Percentiles rank a stretch among this genome's conserved stretches.
Evolutionary conservation across 2,113 vertebrate genomes (phyloP).

Genomic region (Merops nubicus): DNA sequence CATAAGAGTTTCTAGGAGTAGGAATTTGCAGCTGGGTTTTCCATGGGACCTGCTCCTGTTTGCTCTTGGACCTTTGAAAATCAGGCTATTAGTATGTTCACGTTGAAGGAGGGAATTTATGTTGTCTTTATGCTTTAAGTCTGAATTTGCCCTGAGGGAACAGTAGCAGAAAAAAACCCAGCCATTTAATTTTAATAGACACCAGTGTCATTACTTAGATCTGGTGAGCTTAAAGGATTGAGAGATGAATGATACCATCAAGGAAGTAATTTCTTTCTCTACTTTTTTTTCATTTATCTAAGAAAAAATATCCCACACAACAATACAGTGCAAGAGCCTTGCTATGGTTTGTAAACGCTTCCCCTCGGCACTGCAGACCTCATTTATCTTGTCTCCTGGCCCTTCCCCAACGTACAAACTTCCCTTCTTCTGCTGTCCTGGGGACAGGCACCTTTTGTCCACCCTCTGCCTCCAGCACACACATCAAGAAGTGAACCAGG

Average conservation of each 20-base stretch:
- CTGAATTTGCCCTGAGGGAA: slow-evolving; percentile 41
- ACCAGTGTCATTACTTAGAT: not conserved
- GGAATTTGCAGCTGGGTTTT: slow-evolving; percentile 37
- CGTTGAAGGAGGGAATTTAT: slow-evolving; percentile 3
- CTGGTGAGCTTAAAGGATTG: slow-evolving; percentile 58
- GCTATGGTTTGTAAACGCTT: not conserved
- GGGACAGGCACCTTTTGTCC: not conserved
- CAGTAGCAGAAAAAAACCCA: slow-evolving; percentile 62
- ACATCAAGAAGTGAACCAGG: not conserved
- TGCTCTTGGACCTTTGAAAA: slow-evolving; percentile 33
- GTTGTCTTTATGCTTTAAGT: slow-evolving; percentile 29
- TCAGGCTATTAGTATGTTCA: not conserved
- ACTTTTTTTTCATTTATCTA: not conserved
- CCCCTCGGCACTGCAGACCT: not conserved
- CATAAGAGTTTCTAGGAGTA: not conserved
- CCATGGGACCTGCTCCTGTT: not conserved
- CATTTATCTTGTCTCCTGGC: not conserved
- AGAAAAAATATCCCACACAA: not conserved
- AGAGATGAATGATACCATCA: slow-evolving; percentile 41
- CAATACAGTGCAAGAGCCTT: not conserved
- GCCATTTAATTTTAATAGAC: slow-evolving; percentile 60
- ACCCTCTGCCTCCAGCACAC: not conserved
- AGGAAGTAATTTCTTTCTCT: slow-evolving; percentile 31
- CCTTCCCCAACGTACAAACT: not conserved
- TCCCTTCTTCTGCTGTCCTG: not conserved